Evolutionary conservation across 2,113 vertebrate genomes (phyloP), one percentile per base, ranked within the genome.

Genomic region (Ammospiza caudacuta): DNA sequence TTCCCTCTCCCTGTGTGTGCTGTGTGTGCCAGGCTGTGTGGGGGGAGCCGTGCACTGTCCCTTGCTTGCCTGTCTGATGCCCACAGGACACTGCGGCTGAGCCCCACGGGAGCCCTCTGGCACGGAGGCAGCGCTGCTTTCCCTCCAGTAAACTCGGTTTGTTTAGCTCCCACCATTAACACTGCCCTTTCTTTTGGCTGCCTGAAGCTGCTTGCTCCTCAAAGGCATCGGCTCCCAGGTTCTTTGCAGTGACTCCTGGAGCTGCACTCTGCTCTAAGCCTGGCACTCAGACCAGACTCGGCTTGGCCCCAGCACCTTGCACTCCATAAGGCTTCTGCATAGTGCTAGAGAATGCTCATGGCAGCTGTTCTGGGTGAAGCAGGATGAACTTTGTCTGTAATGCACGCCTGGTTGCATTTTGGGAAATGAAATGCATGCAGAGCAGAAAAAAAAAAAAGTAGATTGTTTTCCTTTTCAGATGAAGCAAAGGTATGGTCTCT

Each of bases 351-450:
- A 97, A 97, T 97, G 97, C 93, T 97, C 78, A 11, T 94, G 92
- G 44, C 94, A 96, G 96, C 91, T 96, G 90, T 70, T 88, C 81
- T 67, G 20, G 58, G 96, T 35, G 83, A 80, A 94, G 90, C 93
- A 92, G 96, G 89, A 66, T 83, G 89, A 57, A 94, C 55, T 87
- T 75, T 90, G 96, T 85, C 46, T 97, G 95, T 95, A 87, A 86
- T 98, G 98, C 98, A 98, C 98, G 98, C 80, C 89, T 16, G 22
- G 92, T 97, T 97, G 97, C 95, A 92, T 96, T 97, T 97, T 97
- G 97, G 96, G 92, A 96, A 93, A 88, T 97, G 51, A 95, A 97
- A 96, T 98, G 98, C 98, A 98, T 98, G 98, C 97, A 70, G 95
- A 89, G 70, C 92, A 94, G 92, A 96, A 96, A 96, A 96, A 95